A percentile compares a stretch with the other conserved stretches of the same genome.
Evolutionary conservation across 2,888 invertebrate genomes (phyloP).

Genomic region (Opisthograptis luteolata): DNA sequence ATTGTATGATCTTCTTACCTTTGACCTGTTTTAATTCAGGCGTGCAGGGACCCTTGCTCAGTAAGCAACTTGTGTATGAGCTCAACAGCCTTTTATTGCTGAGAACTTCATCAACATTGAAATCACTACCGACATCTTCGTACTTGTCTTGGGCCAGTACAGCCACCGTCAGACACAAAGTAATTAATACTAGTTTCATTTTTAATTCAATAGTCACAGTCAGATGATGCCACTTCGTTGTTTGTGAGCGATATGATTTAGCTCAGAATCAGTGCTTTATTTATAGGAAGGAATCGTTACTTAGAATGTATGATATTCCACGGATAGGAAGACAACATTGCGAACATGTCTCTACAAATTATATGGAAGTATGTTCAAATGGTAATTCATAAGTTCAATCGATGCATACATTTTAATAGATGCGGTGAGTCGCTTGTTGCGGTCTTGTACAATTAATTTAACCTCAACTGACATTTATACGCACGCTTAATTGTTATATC

Average conservation of each 20-base stretch:
- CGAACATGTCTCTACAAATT: conserved; percentile 47
- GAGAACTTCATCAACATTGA: conserved; percentile 87
- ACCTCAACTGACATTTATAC: conserved; percentile 24
- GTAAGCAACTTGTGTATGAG: conserved; percentile 87
- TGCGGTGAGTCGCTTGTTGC: too few relatives aligned
- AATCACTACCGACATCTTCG: conserved; percentile 85
- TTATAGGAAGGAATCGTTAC: conserved; percentile 45
- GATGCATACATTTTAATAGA: conserved; percentile 36
- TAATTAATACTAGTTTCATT: conserved; percentile 57
- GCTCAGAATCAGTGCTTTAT: conserved; percentile 38
- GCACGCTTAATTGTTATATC: conserved; percentile 12
- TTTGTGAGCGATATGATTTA: conserved; percentile 36
- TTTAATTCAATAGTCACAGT: conserved; percentile 23
- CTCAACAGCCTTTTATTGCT: conserved; percentile 86
- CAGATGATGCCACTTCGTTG: conserved; percentile 22
- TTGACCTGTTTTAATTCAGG: conserved; percentile 88
- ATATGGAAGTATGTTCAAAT: conserved; percentile 38
- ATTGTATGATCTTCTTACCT: conserved; percentile 73
- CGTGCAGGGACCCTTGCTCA: conserved; percentile 87
- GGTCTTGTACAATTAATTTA: conserved; percentile 23
- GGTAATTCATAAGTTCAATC: conserved; percentile 42
- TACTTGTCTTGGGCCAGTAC: conserved; percentile 76
- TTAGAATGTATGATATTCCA: conserved; percentile 36
- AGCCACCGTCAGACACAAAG: conserved; percentile 49
- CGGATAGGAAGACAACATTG: conserved; percentile 40